Evolutionary conservation across 2,797 vertebrate species (phyloP).

Genomic region (Neosilurus hyrtlii): DNA sequence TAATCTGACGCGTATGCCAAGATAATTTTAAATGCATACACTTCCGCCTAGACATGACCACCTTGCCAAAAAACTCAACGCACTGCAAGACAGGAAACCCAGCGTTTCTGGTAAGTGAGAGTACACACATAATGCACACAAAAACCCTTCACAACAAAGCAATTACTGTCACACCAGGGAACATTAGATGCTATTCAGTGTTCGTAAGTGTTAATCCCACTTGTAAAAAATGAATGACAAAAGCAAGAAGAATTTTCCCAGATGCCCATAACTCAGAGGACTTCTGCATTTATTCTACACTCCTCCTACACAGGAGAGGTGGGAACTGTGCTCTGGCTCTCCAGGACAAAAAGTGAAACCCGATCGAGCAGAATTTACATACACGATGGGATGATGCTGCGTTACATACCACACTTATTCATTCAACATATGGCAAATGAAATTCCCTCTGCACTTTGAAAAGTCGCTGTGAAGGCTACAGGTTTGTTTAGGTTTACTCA

Average conservation of each 20-base stretch:
- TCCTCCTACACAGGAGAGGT: neutral
- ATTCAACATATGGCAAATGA: neutral
- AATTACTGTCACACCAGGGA: neutral
- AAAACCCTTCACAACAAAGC: neutral
- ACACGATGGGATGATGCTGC: neutral
- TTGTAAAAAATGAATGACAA: slow-evolving; percentile 2
- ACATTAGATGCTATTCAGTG: neutral
- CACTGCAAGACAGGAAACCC: neutral
- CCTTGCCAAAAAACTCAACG: neutral
- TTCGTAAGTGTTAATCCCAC: neutral
- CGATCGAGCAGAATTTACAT: neutral
- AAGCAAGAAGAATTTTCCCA: neutral
- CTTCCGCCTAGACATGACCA: neutral
- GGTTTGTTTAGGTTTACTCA: slow-evolving; percentile 41
- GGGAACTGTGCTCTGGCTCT: neutral
- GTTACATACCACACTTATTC: slow-evolving; percentile 4
- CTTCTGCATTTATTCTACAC: slow-evolving; percentile 1
- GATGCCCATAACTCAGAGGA: slow-evolving; percentile 1
- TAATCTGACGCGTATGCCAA: neutral
- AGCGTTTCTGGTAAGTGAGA: slow-evolving; percentile 3
- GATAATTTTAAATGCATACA: neutral
- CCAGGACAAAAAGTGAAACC: neutral
- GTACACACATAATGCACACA: neutral
- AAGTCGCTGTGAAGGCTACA: neutral
- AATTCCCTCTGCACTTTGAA: slow-evolving; percentile 7